These are phyloP conservation scores for Schizotus pectinicornis DNA, from an alignment of 2,888 invertebrate species.

Conservation along the genomic window DNA sequence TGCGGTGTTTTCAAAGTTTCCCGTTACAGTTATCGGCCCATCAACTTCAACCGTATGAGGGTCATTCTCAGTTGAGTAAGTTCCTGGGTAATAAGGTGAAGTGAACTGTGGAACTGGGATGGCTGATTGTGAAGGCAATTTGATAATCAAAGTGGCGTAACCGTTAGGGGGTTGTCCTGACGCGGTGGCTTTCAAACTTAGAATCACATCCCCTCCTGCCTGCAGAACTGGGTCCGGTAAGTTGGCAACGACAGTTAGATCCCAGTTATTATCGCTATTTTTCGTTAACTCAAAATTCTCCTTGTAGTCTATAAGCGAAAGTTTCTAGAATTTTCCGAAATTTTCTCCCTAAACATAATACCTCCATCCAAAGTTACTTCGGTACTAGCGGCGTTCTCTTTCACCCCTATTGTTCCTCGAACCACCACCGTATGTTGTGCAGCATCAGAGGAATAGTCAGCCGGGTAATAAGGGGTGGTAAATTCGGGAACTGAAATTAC, in stretches of 20 bases:
- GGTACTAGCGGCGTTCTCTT: not conserved
- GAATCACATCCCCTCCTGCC: too few species aligned
- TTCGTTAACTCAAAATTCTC: not conserved
- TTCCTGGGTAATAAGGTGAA: not conserved
- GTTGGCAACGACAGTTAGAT: too few species aligned
- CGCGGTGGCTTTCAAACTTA: too few species aligned
- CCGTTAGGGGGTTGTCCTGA: not conserved
- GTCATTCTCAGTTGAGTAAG: not conserved
- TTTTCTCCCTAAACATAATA: not conserved
- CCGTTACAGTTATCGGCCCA: not conserved
- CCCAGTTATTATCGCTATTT: too few species aligned
- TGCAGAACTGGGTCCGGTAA: too few species aligned
- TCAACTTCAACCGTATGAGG: not conserved
- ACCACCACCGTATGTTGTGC: slow-evolving; percentile 15
- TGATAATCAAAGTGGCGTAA: slow-evolving; percentile 2
- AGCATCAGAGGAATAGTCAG: slow-evolving; percentile 1
- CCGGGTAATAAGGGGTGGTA: slow-evolving; percentile 5
- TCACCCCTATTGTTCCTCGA: not conserved
- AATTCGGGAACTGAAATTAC: not conserved
- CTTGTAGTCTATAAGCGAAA: not conserved
- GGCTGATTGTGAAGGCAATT: slow-evolving; percentile 39
- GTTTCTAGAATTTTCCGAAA: too few species aligned
- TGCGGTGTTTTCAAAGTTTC: not conserved
- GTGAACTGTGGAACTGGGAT: slow-evolving; percentile 44
- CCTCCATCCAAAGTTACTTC: not conserved